Percentiles rank a stretch among this genome's conserved stretches.
Conservation (phyloP, 2,888 invertebrate genomes). For the Liodrosophila aerea region DNA sequence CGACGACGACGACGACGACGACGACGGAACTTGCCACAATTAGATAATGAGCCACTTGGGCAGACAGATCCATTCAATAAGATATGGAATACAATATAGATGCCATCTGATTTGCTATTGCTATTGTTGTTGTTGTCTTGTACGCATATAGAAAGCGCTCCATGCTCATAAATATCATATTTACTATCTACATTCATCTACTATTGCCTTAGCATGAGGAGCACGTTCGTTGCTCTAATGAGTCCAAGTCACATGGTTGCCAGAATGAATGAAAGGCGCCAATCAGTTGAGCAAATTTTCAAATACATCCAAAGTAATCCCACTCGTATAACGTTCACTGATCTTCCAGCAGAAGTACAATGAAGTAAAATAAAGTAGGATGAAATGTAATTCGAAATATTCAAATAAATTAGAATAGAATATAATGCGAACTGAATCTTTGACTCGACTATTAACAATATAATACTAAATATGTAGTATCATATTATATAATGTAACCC, state of each 20-base stretch:
- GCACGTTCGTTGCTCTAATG: constrained; percentile 34
- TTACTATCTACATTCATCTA: constrained; percentile 1
- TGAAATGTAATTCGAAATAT: too few species aligned
- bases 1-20: constrained; percentile 26
- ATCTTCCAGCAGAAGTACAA: too few species aligned
- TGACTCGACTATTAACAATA: too few species aligned
- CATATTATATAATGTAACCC: too few species aligned
- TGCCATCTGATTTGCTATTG: neutral
- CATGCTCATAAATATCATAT: constrained; percentile 21
- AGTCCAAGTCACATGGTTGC: constrained; percentile 31
- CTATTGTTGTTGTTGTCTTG: constrained; percentile 2
- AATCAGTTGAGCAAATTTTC: neutral
- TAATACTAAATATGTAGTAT: too few species aligned
- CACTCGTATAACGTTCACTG: too few species aligned
- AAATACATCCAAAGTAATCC: too few species aligned
- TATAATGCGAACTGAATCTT: too few species aligned
- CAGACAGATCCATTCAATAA: constrained; percentile 10
- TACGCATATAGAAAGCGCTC: constrained; percentile 32
- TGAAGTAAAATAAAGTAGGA: too few species aligned
- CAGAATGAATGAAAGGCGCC: constrained; percentile 9
- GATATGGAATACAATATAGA: constrained; percentile 12
- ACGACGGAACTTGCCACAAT: constrained; percentile 61
- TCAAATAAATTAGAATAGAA: too few species aligned
- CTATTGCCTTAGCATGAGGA: constrained; percentile 23
- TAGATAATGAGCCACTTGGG: constrained; percentile 66